A percentile compares a stretch with the other conserved stretches of the same genome.
Conservation (phyloP, 2,888 invertebrate species). For the Sinodicranocentrus sp. region DNA sequence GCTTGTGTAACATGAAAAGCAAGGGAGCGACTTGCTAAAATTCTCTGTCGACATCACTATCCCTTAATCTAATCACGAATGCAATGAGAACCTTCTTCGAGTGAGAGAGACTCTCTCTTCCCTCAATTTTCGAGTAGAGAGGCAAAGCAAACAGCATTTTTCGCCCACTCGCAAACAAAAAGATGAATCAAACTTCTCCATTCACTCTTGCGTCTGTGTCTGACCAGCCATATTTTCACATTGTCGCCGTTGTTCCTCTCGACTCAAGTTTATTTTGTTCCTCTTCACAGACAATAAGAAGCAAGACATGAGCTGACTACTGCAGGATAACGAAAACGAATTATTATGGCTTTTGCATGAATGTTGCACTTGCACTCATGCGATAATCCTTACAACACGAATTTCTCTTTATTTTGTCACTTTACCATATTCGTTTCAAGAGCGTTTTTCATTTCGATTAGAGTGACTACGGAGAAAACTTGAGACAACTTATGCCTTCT, state of each 20-base stretch:
- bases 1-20: neutral
- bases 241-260: conserved; percentile 17
- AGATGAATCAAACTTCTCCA: neutral
- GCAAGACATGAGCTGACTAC: neutral
- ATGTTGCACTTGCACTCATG: neutral
- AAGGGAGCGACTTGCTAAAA: conserved; percentile 42
- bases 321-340: conserved; percentile 15
- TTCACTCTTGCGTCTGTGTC: neutral
- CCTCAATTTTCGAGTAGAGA: conserved; percentile 28
- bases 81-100: too few species aligned
- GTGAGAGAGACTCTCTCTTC: neutral
- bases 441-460: too few species aligned
- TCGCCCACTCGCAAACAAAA: conserved; percentile 29
- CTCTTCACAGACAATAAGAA: neutral
- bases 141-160: conserved; percentile 11
- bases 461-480: neutral
- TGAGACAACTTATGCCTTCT: neutral
- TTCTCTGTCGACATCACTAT: conserved; percentile 29
- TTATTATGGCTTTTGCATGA: conserved; percentile 31
- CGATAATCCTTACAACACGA: too few species aligned
- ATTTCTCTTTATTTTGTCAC: too few species aligned
- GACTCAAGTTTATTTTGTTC: neutral
- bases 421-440: too few species aligned
- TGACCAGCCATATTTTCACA: conserved; percentile 2
- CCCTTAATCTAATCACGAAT: conserved; percentile 45